Evolutionary conservation across 2,888 invertebrate species (phyloP).

Genomic region (Disparrhopalites patrizii): DNA sequence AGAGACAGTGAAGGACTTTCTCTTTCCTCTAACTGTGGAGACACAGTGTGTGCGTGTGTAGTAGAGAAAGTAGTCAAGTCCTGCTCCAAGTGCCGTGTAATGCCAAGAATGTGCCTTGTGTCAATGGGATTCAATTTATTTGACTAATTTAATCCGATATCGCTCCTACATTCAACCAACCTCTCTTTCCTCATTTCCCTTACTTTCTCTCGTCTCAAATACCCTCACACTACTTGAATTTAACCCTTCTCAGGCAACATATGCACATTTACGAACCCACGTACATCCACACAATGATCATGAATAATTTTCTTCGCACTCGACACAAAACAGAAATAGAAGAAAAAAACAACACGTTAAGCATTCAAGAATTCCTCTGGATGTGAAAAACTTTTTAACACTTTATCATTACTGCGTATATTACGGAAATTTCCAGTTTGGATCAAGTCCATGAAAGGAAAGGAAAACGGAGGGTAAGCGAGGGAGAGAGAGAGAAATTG

Average conservation of each 20-base stretch:
- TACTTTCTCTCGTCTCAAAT: slow-evolving; percentile 10
- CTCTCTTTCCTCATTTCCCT: slow-evolving; percentile 5
- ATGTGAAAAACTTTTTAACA: too few species aligned
- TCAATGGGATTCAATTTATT: slow-evolving; percentile 49
- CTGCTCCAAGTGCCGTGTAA: slow-evolving; percentile 44
- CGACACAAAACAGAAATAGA: background rate
- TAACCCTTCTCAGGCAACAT: background rate
- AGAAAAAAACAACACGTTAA: slow-evolving; percentile 5
- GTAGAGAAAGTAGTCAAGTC: slow-evolving; percentile 9
- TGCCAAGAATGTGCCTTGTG: slow-evolving; percentile 46
- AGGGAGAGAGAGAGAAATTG: background rate
- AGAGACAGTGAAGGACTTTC: too few species aligned
- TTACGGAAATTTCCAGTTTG: too few species aligned
- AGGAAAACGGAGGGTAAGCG: slow-evolving; percentile 11
- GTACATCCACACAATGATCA: background rate
- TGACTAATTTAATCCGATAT: slow-evolving; percentile 48
- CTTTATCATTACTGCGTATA: background rate
- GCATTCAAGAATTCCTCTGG: background rate
- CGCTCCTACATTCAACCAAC: slow-evolving; percentile 34
- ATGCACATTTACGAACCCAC: background rate
- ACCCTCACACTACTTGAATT: background rate
- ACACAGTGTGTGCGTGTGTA: background rate
- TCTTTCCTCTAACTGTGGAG: too few species aligned
- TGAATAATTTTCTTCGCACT: background rate
- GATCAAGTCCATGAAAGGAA: slow-evolving; percentile 5